Evolutionary conservation across 2,113 vertebrate species (phyloP), one percentile per base, ranked within the genome.

Genomic region (Pavo muticus): DNA sequence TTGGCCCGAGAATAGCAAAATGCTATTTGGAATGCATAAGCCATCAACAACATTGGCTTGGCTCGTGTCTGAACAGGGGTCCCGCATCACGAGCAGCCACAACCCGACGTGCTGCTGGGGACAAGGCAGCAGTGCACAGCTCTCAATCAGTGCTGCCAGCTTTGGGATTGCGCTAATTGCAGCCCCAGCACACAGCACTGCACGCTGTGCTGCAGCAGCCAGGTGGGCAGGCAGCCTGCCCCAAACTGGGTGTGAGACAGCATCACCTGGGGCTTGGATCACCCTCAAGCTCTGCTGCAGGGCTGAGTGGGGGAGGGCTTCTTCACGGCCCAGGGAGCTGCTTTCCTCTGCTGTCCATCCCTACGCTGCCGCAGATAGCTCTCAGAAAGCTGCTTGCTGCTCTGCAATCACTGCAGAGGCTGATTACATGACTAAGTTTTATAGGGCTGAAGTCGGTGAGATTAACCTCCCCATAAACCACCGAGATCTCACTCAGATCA

Each of bases 61-160:
- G 23, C 25, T 39, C 77, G 8, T 21, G 20, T 68, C 25, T n/a
- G 52, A 81, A 42, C 0, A 6, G 40, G 2, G 2, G 39, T 25
- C 48, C 48, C 14, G 48, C 11, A 24, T 50, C 61, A 10, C 0
- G 16, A 57, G 78, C 63, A 42, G n/a, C 50, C 21, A 8, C 45
- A 67, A 61, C 37, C 52, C 3, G 0, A 4, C 0, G 0, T 8
- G 70, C 50, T 57, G 69, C 3, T 1, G 71, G 17, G 74, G 50
- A 52, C 2, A 50, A 16, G 5, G 6, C 21, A 1, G 5, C 9
- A 6, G 30, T 1, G 14, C 2, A 20, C 12, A 11, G 17, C 14
- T 45, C 32, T 37, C 48, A 27, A 67, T 32, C 68, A 21, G 63
- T 37, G 75, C 47, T 9, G 2, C 20, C 25, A 25, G 50, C 54